These are phyloP conservation scores for Lordiphosa collinella DNA, from an alignment of 1,140 invertebrate genomes.

Conservation along the genomic window DNA sequence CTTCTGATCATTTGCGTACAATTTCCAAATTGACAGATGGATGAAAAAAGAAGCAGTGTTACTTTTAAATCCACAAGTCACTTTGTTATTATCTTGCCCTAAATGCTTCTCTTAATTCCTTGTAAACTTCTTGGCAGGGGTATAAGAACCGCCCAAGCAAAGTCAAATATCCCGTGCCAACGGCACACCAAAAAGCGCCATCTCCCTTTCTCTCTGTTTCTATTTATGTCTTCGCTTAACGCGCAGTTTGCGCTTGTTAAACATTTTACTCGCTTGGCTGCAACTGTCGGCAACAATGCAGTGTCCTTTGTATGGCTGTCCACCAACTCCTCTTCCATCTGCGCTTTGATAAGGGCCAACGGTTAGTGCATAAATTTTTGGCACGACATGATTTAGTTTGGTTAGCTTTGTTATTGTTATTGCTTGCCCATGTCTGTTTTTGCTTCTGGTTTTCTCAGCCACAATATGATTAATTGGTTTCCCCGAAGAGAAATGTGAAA, in stretches of 20 bases:
- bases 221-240: slow-evolving; percentile 22
- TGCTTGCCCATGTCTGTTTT: slow-evolving; percentile 1
- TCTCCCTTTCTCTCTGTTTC: slow-evolving; percentile 32
- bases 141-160: slow-evolving; percentile 12
- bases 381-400: slow-evolving; percentile 14
- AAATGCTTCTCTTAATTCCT: too few species aligned
- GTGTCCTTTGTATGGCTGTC: slow-evolving; percentile 32
- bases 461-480: slow-evolving; percentile 47
- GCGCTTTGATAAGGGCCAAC: slow-evolving; percentile 23
- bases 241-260: slow-evolving; percentile 66
- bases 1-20: too few species aligned
- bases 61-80: too few species aligned
- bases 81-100: too few species aligned
- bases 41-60: too few species aligned
- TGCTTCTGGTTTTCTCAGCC: not conserved
- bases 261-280: slow-evolving; percentile 62
- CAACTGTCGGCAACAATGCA: slow-evolving; percentile 63
- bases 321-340: not conserved
- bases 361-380: slow-evolving; percentile 31
- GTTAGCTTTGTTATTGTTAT: not conserved
- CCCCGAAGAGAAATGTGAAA: not conserved
- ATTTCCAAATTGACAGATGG: too few species aligned
- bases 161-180: not conserved
- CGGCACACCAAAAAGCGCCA: slow-evolving; percentile 27
- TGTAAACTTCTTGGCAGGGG: not conserved